Evolutionary conservation across 2,797 vertebrate species (phyloP), one percentile per base, ranked within the genome.

Genomic region (Fistularia tabacaria): DNA sequence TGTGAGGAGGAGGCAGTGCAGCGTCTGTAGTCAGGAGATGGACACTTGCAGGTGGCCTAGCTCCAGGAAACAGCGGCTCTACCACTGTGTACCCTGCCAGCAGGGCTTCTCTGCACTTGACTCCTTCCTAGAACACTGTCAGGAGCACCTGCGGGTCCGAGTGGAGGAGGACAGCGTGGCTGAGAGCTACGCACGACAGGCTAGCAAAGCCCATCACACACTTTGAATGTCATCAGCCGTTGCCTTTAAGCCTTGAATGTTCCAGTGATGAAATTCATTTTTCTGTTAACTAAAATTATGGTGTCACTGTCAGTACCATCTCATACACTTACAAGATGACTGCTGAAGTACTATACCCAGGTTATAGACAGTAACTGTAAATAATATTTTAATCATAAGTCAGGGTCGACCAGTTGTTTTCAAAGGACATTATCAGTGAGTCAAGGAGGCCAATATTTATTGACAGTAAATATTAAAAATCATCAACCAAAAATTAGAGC

Each of bases 31-130:
- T 0, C 53, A 64, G 1, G 77, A 80, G 46, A 86, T 91, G 77
- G 79, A 83, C 51, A 55, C 70, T 0, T 66, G 69, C n/a, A 80
- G 80, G 3, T 58, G 67, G 67, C 64, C 62, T 0, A 66, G 79
- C 10, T 76, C 79, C 0, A 79, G 65, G 67, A 66, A 70, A 25
- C 73, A 77, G 15, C 64, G 86, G 54, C 71, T 86, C 14, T 92
- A 90, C 81, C 90, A 92, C 80, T 92, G 91, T 11, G 75, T 85
- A 41, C 90, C 87, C 12, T 92, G 91, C 62, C 82, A 78, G 14
- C 77, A 87, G 65, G 84, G 83, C 0, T 92, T 91, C 72, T 64
- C 80, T 1, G 70, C 68, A 0, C 82, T 92, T 46, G 77, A 81
- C 51, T 43, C 71, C 4, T 92, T 92, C 80, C 73, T 92, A 36